Evolutionary conservation across 1,140 invertebrate species (phyloP).

Genomic region (Hyphantria cunea): DNA sequence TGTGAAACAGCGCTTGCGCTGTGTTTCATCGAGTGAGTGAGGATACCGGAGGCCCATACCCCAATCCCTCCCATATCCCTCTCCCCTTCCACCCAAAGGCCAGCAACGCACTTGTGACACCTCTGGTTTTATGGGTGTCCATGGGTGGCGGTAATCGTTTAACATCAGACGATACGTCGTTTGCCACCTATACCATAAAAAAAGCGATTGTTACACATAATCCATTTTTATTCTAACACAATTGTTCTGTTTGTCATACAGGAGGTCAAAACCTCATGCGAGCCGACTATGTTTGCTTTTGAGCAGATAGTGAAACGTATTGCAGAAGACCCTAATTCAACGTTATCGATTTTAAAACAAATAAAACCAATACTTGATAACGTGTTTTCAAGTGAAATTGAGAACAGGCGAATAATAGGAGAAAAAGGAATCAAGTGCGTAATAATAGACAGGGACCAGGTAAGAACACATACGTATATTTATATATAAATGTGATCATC

Average conservation of each 20-base stretch:
- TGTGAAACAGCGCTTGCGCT: too few relatives aligned
- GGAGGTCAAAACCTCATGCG: constrained; percentile 92
- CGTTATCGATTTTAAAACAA: background rate
- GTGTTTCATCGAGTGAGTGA: too few relatives aligned
- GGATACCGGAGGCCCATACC: too few relatives aligned
- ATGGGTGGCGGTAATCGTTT: too few relatives aligned
- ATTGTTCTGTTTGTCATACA: constrained; percentile 55
- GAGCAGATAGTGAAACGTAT: constrained; percentile 87
- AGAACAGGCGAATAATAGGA: background rate
- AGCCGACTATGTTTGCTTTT: constrained; percentile 95
- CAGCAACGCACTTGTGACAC: too few relatives aligned
- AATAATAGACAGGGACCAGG: too few relatives aligned
- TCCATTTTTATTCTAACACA: background rate
- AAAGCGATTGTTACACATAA: background rate
- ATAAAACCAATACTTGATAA: background rate
- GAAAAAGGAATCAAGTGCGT: background rate
- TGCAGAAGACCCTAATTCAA: background rate
- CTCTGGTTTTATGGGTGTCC: too few relatives aligned
- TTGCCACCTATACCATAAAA: background rate
- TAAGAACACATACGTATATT: too few relatives aligned
- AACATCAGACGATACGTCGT: too few relatives aligned
- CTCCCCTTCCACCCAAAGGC: too few relatives aligned
- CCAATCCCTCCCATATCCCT: too few relatives aligned
- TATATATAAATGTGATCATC: too few relatives aligned
- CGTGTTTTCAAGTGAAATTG: background rate